Percentiles rank a stretch among this genome's conserved stretches.
Conservation (phyloP, 1,140 invertebrate species). For the Daktulosphaira vitifoliae region DNA sequence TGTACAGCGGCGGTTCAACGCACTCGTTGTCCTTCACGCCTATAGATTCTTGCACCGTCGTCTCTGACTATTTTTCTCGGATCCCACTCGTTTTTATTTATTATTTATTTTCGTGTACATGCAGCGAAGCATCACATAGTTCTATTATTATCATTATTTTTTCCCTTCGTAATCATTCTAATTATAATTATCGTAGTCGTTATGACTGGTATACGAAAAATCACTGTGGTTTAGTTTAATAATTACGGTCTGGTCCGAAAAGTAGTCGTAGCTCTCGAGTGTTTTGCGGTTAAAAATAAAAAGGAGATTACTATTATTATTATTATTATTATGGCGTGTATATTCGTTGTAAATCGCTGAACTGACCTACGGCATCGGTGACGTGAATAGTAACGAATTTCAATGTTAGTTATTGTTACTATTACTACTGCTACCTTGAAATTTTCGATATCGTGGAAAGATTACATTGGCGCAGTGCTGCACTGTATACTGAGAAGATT, state of each 20-base stretch:
- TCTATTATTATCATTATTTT: neutral
- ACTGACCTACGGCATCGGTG: constrained; percentile 41
- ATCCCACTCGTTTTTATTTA: neutral
- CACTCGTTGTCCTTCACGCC: constrained; percentile 32
- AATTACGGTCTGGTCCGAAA: neutral
- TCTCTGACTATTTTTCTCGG: neutral
- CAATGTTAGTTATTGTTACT: no score
- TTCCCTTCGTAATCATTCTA: neutral
- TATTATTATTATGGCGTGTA: no score
- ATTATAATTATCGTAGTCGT: no score
- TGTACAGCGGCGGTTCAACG: constrained; percentile 11
- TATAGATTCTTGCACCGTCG: neutral
- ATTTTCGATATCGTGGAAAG: no score
- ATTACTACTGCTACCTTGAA: neutral
- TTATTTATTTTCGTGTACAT: neutral
- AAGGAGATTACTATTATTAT: no score
- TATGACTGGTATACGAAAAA: no score
- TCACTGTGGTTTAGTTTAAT: neutral
- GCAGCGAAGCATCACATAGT: constrained; percentile 3
- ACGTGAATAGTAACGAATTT: neutral
- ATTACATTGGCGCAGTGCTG: no score
- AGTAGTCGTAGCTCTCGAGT: neutral
- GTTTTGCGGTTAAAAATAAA: no score
- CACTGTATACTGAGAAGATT: neutral
- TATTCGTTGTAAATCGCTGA: neutral